phyloP scores from a whole-genome alignment of 2,797 vertebrate species.

The Gallinago solitaria region DNA sequence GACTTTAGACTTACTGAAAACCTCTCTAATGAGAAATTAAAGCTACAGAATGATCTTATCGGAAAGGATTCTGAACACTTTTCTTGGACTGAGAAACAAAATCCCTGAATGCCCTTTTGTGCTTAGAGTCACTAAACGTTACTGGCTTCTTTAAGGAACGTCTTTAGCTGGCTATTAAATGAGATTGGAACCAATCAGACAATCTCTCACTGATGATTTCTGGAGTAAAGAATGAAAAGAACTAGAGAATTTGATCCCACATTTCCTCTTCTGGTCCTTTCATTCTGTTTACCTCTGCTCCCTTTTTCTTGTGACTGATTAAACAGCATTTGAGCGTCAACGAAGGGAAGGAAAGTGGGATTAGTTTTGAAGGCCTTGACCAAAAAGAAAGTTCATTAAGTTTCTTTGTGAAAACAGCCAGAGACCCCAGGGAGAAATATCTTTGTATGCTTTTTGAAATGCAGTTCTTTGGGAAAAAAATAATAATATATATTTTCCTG shows the following conservation, averaged over 20 bases:
- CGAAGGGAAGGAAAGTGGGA: background rate
- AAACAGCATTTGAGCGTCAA: background rate
- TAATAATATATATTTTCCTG: background rate
- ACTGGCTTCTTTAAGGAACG: slow-evolving; percentile 26
- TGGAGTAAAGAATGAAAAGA: slow-evolving; percentile 52
- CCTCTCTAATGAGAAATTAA: slow-evolving; percentile 74
- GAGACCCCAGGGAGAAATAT: background rate
- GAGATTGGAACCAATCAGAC: slow-evolving; percentile 56
- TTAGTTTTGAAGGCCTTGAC: background rate
- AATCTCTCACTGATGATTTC: slow-evolving; percentile 47
- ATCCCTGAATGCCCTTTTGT: slow-evolving; percentile 75
- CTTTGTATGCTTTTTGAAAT: background rate
- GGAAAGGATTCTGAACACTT: slow-evolving; percentile 27
- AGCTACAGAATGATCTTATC: slow-evolving; percentile 69
- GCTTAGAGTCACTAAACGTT: slow-evolving; percentile 30
- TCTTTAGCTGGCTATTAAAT: slow-evolving; percentile 59
- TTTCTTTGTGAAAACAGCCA: background rate
- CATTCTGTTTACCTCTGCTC: slow-evolving; percentile 5
- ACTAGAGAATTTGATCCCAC: slow-evolving; percentile 29
- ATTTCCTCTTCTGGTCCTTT: slow-evolving; percentile 32
- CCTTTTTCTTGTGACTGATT: background rate
- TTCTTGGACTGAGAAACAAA: slow-evolving; percentile 70
- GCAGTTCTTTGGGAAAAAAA: background rate
- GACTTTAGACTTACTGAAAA: slow-evolving; percentile 65
- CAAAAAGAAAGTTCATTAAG: background rate